A percentile compares a stretch with the other conserved stretches of the same genome.
Conservation (phyloP, 2,888 invertebrate genomes). For the Bedellia somnulentella region DNA sequence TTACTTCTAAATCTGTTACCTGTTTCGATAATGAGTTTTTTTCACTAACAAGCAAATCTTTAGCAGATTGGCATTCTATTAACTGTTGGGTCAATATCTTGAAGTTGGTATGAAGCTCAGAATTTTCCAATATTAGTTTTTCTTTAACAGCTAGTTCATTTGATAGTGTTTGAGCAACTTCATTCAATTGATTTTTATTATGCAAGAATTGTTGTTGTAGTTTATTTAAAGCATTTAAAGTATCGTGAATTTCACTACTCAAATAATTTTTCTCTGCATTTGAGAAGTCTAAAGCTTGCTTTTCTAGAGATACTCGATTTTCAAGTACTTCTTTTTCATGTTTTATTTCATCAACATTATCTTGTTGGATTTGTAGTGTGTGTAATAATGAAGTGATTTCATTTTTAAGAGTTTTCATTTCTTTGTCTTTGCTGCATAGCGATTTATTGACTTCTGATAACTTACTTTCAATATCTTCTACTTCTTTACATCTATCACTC, state of each 20-base stretch:
- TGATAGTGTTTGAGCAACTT: too few species aligned
- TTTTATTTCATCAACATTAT: constrained; percentile 1
- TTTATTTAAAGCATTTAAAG: too few species aligned
- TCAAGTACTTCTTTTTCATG: constrained; percentile 3
- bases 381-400: neutral
- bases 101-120: constrained; percentile 4
- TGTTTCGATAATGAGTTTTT: constrained; percentile 8
- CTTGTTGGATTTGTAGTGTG: neutral
- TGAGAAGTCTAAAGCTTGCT: constrained; percentile 10
- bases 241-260: constrained; percentile 12
- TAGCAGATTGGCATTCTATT: constrained; percentile 7
- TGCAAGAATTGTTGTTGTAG: constrained; percentile 7
- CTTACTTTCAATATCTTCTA: too few species aligned
- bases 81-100: constrained; percentile 8
- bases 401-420: neutral
- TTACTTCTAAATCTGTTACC: too few species aligned
- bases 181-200: too few species aligned
- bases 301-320: constrained; percentile 6
- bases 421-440: neutral
- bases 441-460: too few species aligned
- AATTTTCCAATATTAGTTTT: neutral
- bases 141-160: constrained; percentile 2
- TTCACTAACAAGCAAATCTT: constrained; percentile 5
- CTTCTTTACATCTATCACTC: too few species aligned
- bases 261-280: constrained; percentile 14